A percentile compares a stretch with the other conserved stretches of the same genome.
Conservation (phyloP, 2,888 invertebrate species). For the Phalera bucephala region DNA sequence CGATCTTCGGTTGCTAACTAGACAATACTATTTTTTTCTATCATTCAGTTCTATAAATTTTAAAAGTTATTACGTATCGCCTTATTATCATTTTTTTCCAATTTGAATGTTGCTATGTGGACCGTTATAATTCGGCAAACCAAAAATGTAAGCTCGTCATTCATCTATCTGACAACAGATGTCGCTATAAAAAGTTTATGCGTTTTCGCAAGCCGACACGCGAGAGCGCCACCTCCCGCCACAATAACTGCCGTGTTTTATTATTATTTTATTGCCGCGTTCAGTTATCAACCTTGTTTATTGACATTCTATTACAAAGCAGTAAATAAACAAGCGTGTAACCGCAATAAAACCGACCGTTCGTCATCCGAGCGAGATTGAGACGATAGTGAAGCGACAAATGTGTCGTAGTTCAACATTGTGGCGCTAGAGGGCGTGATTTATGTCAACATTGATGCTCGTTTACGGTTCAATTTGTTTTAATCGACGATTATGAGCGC, state of each 20-base stretch:
- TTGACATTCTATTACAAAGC: slow-evolving; percentile 69
- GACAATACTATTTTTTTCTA: slow-evolving; percentile 31
- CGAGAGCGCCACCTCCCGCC: slow-evolving; percentile 43
- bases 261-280: slow-evolving; percentile 60
- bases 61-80: no score
- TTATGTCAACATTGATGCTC: slow-evolving; percentile 60
- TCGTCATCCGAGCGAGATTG: slow-evolving; percentile 66
- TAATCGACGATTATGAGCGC: slow-evolving; percentile 62
- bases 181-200: slow-evolving; percentile 44
- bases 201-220: slow-evolving; percentile 31
- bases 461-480: slow-evolving; percentile 64
- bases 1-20: slow-evolving; percentile 57
- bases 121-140: slow-evolving; percentile 15
- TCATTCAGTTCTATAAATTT: slow-evolving; percentile 3
- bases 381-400: slow-evolving; percentile 63
- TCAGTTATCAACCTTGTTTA: slow-evolving; percentile 64
- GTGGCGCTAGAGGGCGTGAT: slow-evolving; percentile 69
- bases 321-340: slow-evolving; percentile 69
- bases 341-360: slow-evolving; percentile 68
- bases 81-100: no score
- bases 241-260: slow-evolving; percentile 54
- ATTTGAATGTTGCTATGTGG: slow-evolving; percentile 11
- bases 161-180: slow-evolving; percentile 59
- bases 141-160: slow-evolving; percentile 28
- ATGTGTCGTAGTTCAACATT: slow-evolving; percentile 55